Conservation (phyloP, 2,113 vertebrate species). For the Chamaetylas fuelleborni region DNA sequence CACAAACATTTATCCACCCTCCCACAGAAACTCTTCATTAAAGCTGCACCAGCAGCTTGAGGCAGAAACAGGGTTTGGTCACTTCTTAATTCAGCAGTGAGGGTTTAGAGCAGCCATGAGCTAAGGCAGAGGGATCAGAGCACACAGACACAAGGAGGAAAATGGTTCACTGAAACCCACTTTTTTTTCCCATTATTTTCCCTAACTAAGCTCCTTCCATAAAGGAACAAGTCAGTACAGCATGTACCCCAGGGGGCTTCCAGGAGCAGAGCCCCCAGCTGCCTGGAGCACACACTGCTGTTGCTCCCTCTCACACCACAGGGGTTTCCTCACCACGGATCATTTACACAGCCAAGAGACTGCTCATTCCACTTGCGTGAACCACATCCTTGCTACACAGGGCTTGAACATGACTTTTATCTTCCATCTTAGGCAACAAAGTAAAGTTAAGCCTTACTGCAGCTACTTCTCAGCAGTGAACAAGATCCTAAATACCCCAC, state of each 20-base stretch:
- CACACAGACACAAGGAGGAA: background rate
- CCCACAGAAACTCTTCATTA: background rate
- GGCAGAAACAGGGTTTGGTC: background rate
- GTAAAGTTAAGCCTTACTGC: background rate
- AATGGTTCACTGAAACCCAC: background rate
- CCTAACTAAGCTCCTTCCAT: background rate
- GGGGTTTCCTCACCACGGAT: background rate
- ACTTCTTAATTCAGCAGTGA: background rate
- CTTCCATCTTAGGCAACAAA: background rate
- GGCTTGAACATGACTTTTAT: background rate
- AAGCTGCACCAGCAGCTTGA: background rate
- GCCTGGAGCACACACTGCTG: background rate
- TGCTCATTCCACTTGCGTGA: background rate
- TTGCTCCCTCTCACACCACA: accelerated
- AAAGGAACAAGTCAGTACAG: background rate
- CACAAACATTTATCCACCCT: background rate
- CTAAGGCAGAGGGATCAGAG: background rate
- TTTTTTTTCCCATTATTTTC: accelerated
- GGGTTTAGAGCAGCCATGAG: background rate
- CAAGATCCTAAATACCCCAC: background rate
- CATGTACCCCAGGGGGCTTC: background rate
- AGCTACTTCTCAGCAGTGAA: background rate
- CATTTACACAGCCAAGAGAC: background rate
- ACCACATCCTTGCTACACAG: conserved; percentile 27
- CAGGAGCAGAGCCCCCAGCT: background rate